These are phyloP conservation scores for Bufotes viridis DNA, from an alignment of 2,797 vertebrate species.

Conservation along the genomic window DNA sequence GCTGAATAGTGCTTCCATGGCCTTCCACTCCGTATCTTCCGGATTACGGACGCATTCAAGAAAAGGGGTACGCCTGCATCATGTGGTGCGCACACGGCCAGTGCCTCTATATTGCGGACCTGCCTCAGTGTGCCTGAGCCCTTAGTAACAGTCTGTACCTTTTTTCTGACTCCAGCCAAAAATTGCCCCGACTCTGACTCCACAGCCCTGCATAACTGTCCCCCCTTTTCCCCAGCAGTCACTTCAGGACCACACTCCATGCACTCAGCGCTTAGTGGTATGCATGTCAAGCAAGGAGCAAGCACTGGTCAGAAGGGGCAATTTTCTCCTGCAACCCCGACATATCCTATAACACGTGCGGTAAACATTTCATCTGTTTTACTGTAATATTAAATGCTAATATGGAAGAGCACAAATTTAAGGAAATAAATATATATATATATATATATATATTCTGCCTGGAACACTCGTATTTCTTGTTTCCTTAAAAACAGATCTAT, in stretches of 20 bases:
- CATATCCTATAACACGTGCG: background rate
- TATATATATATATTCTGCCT: background rate
- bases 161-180: too few relatives aligned
- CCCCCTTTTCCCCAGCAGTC: background rate
- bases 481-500: constrained; percentile 14
- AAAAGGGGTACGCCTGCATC: too few relatives aligned
- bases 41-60: too few relatives aligned
- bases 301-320: background rate
- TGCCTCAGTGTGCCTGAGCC: too few relatives aligned
- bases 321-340: background rate
- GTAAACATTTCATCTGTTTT: background rate
- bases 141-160: too few relatives aligned
- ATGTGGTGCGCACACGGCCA: too few relatives aligned
- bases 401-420: background rate
- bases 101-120: too few relatives aligned
- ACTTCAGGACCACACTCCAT: background rate
- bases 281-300: too few relatives aligned
- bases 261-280: too few relatives aligned
- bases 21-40: too few relatives aligned
- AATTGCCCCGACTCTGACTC: too few relatives aligned
- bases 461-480: background rate
- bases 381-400: background rate
- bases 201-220: background rate
- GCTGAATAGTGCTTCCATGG: too few relatives aligned
- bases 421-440: background rate